phyloP scores from a whole-genome alignment of 2,113 vertebrate species.

The Eleginops maclovinus region DNA sequence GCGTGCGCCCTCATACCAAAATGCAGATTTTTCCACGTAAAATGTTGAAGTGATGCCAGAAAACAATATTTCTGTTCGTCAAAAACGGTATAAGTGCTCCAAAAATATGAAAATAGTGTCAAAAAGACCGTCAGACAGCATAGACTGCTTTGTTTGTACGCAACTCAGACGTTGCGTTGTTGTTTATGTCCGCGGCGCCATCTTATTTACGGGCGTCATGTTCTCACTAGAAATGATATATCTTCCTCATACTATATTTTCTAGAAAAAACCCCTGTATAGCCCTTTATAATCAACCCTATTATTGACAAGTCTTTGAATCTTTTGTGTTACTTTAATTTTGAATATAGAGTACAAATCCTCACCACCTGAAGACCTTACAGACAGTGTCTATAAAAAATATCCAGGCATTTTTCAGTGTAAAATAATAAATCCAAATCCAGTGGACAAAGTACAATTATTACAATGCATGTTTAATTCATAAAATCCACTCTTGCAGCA shows the following conservation, averaged over 20 bases:
- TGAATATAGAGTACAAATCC: not conserved
- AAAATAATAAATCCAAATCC: not conserved
- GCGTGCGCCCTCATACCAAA: too few species aligned
- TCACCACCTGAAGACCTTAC: not conserved
- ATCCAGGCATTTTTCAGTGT: not conserved
- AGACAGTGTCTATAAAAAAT: not conserved
- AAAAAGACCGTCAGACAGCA: too few species aligned
- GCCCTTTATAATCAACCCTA: not conserved
- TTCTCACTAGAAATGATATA: too few species aligned
- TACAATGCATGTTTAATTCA: conserved; percentile 26
- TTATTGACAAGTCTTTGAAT: not conserved
- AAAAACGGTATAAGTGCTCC: too few species aligned
- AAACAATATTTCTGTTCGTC: too few species aligned
- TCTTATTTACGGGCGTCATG: too few species aligned
- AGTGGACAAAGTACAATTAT: not conserved
- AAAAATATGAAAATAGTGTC: too few species aligned
- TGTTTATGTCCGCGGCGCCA: too few species aligned
- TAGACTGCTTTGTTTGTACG: too few species aligned
- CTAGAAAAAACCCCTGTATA: not conserved
- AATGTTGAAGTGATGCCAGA: too few species aligned
- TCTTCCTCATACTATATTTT: not conserved
- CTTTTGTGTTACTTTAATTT: not conserved
- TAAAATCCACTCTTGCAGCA: not conserved
- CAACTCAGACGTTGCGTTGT: too few species aligned
- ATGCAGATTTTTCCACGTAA: too few species aligned